These are phyloP conservation scores for Chauna torquata DNA, from an alignment of 2,113 vertebrate species.

Conservation along the genomic window DNA sequence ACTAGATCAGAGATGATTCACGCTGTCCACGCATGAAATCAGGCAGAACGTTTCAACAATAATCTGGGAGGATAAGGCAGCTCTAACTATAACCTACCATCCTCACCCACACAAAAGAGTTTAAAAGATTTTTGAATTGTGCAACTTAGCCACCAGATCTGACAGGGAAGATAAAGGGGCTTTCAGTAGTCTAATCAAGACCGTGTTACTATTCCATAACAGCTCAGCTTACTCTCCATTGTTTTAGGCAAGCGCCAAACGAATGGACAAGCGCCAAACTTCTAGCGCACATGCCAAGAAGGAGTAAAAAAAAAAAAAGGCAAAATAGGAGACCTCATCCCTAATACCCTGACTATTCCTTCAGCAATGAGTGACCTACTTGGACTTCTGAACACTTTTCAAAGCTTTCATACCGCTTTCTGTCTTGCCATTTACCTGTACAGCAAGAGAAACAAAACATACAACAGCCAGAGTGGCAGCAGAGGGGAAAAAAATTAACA, in stretches of 20 bases:
- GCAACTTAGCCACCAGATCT: background rate
- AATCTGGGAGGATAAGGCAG: background rate
- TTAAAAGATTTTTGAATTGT: background rate
- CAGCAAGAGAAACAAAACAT: background rate
- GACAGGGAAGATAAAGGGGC: background rate
- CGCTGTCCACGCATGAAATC: background rate
- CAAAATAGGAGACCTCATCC: constrained; percentile 34
- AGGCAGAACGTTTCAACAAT: background rate
- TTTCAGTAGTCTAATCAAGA: constrained; percentile 11
- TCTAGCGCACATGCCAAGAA: background rate
- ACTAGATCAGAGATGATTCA: background rate
- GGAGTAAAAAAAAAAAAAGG: background rate
- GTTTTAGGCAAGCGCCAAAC: constrained; percentile 24
- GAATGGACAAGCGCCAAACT: background rate
- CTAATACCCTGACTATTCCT: background rate
- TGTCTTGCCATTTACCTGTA: constrained; percentile 28
- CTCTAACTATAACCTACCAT: background rate
- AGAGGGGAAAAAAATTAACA: background rate
- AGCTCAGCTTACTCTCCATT: constrained; percentile 16
- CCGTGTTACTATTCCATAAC: constrained; percentile 20
- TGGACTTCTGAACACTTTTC: constrained; percentile 8
- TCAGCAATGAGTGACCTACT: constrained; percentile 30
- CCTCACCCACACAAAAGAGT: background rate
- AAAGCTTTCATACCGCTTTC: background rate
- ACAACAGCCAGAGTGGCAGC: background rate